Base-by-base conservation (phyloP, 2,888 invertebrate species). In the Oscheius sp. region DNA sequence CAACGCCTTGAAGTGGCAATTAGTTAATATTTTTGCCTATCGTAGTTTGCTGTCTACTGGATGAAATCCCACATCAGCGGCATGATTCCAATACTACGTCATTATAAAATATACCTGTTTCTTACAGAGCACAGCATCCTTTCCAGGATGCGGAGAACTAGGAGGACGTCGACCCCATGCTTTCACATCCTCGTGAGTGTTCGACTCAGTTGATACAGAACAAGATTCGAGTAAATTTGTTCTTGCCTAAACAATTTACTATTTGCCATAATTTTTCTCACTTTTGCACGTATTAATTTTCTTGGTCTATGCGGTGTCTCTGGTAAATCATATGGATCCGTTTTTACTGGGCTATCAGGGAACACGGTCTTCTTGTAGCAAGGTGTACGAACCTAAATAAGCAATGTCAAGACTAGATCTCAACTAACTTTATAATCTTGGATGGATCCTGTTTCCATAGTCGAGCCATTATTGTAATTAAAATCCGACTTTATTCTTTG, bases 131-230 rank as follows among this genome's bases (percentile, higher is more conserved):
- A 61, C 29, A 18, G 12, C 21, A 61, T 61, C 61, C 13, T 61
- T 61, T 43, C 61, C 61, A n/a, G 61, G 61, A 61, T 61, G 61
- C 3, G 61, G 61, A 13, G 61, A 61, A 21, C 41, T 61, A 35
- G 58, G 58, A 0, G 58, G 29, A 13, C 35, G 27, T 16, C 58
- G 6, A 12, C n/a, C 29, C 27, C 27, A 13, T 58, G 12, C 29
- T 58, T 58, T 25, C 27, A 16, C 27, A 29, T n/a, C n/a, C n/a
- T n/a, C n/a, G n/a, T n/a, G n/a, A 43, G 13, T 23, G 18, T 1
- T 16, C 43, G 12, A 21, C 43, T n/a, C 41, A 23, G n/a, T 45
- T 21, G 9, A 13, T 2, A n/a, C 43, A 12, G 41, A 2, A 1
- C 29, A 18, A 43, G n/a, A 18, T 1, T 41, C 43, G 7, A 61